Conservation (phyloP, 37 sponge, comb jelly and placozoan species). For the Spongia lamella region DNA sequence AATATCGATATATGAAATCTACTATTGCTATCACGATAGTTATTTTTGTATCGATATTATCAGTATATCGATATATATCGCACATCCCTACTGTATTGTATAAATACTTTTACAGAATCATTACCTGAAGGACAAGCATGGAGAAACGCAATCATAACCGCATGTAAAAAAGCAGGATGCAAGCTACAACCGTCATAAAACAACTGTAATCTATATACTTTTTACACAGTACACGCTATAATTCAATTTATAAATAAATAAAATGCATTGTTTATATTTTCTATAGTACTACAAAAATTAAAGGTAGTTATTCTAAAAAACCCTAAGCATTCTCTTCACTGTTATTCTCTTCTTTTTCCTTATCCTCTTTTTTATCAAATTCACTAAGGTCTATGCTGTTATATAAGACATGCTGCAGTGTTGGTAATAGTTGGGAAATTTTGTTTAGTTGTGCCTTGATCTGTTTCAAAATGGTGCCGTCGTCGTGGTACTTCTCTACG, state of each 20-base stretch:
- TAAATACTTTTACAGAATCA: not conserved
- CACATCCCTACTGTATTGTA: not conserved
- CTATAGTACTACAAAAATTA: not conserved
- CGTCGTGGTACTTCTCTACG: not conserved
- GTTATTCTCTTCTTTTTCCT: too few relatives aligned
- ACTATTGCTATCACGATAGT: too few relatives aligned
- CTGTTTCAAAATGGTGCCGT: not conserved
- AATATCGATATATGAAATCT: too few relatives aligned
- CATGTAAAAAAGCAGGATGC: not conserved
- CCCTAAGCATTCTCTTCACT: not conserved
- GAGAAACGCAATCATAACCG: conserved; percentile 28
- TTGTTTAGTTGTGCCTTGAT: not conserved
- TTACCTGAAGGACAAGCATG: conserved; percentile 5
- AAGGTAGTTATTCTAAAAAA: not conserved
- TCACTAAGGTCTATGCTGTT: too few relatives aligned
- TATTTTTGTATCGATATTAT: too few relatives aligned
- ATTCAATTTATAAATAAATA: not conserved
- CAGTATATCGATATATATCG: too few relatives aligned
- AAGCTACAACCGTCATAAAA: not conserved
- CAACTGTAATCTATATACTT: not conserved
- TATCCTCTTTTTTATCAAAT: too few relatives aligned
- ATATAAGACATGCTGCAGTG: too few relatives aligned
- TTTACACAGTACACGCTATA: not conserved
- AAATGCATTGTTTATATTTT: not conserved
- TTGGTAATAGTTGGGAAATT: too few relatives aligned